These are phyloP conservation scores for Spea hammondii DNA, from an alignment of 2,797 vertebrate species.

Conservation along the genomic window DNA sequence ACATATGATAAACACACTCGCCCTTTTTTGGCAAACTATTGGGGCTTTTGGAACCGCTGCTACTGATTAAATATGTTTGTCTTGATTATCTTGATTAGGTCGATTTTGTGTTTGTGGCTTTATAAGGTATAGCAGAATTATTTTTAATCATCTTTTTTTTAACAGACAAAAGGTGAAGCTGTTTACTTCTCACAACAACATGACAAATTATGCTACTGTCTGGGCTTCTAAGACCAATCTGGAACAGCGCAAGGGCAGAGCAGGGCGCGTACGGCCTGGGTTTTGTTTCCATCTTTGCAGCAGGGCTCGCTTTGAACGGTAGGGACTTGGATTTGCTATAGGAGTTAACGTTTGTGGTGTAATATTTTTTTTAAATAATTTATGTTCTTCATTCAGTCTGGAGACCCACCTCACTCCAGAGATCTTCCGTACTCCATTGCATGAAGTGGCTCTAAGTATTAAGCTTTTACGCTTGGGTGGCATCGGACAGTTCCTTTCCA, in stretches of 20 bases:
- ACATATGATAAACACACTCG: too few species aligned
- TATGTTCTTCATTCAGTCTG: slow-evolving; percentile 67
- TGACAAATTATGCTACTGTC: slow-evolving; percentile 96
- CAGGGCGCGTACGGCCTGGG: slow-evolving; percentile 82
- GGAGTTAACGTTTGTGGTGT: neutral
- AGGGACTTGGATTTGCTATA: neutral
- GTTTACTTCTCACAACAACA: slow-evolving; percentile 97
- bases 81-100: too few species aligned
- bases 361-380: slow-evolving; percentile 37
- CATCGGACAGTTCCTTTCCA: slow-evolving; percentile 90
- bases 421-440: slow-evolving; percentile 91
- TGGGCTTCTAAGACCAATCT: slow-evolving; percentile 97
- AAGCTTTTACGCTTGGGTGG: slow-evolving; percentile 87
- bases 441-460: slow-evolving; percentile 92
- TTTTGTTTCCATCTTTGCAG: slow-evolving; percentile 96
- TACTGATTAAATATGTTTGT: too few species aligned
- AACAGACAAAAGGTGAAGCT: slow-evolving; percentile 93
- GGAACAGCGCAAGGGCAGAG: slow-evolving; percentile 91
- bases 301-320: slow-evolving; percentile 82
- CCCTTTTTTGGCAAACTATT: too few species aligned
- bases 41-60: too few species aligned
- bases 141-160: neutral
- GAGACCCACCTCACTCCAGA: slow-evolving; percentile 94
- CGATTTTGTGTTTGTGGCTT: too few species aligned
- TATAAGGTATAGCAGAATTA: neutral